These are phyloP conservation scores for Coracias cyanogaster DNA, from an alignment of 2,797 vertebrate genomes.

Conservation along the genomic window DNA sequence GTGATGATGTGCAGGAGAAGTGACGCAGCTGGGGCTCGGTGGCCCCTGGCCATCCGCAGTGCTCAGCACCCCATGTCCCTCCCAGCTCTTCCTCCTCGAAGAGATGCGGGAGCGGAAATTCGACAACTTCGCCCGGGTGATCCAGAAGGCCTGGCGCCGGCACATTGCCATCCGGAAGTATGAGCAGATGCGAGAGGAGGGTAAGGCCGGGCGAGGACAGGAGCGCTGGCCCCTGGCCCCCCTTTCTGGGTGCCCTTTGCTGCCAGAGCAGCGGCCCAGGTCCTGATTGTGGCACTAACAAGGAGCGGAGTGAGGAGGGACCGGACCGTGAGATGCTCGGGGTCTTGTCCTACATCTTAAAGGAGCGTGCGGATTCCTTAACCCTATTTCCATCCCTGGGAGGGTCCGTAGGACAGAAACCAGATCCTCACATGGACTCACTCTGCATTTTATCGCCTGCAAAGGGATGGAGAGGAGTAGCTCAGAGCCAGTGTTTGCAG, in stretches of 20 bases:
- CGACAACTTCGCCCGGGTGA: constrained; percentile 91
- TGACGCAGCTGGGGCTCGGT: not conserved
- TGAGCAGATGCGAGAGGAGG: constrained; percentile 96
- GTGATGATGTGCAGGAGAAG: rapidly evolving
- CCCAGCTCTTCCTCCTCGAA: constrained; percentile 94
- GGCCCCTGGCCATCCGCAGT: rapidly evolving
- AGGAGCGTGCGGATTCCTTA: not conserved
- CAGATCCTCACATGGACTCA: not conserved
- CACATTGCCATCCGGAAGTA: constrained; percentile 91
- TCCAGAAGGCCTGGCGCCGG: constrained; percentile 95
- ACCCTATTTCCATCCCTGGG: not conserved
- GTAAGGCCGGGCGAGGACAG: constrained; percentile 69
- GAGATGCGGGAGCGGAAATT: constrained; percentile 98
- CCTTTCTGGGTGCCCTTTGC: not conserved
- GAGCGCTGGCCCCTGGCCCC: rapidly evolving
- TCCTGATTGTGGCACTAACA: rapidly evolving
- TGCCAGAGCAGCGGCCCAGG: not conserved
- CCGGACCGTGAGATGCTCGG: rapidly evolving
- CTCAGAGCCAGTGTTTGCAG: not conserved
- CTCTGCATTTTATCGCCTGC: not conserved
- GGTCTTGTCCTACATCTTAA: not conserved
- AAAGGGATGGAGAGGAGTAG: not conserved
- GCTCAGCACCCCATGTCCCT: not conserved
- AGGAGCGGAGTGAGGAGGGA: not conserved
- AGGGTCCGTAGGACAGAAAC: not conserved